A percentile compares a stretch with the other conserved stretches of the same genome.
phyloP scores from a whole-genome alignment of 2,113 vertebrate genomes.

The Oncorhynchus tshawytscha region DNA sequence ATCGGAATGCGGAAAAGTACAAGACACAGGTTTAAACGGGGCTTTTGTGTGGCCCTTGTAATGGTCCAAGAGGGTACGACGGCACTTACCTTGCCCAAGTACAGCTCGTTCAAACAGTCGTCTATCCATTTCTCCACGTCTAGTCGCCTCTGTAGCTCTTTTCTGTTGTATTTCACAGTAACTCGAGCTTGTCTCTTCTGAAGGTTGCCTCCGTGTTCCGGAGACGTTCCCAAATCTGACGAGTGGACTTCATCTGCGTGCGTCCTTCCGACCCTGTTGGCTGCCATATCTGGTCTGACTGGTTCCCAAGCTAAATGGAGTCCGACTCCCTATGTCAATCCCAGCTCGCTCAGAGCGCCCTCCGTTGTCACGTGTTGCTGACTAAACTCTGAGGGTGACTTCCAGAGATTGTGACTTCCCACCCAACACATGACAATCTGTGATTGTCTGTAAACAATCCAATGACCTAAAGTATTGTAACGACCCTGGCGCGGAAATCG shows the following conservation, averaged over 20 bases:
- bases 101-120: constrained; percentile 78
- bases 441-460: no score
- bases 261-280: constrained; percentile 60
- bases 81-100: constrained; percentile 77
- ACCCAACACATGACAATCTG: no score
- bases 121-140: constrained; percentile 92
- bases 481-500: no score
- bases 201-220: constrained; percentile 52
- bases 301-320: neutral
- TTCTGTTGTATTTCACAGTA: constrained; percentile 88
- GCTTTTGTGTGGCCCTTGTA: neutral
- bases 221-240: constrained; percentile 41
- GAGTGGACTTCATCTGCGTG: constrained; percentile 54
- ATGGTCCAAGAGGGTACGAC: neutral
- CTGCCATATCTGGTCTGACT: constrained; percentile 73
- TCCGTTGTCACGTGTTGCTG: no score
- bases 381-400: no score
- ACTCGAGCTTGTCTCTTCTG: constrained; percentile 84
- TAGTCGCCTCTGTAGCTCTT: constrained; percentile 85
- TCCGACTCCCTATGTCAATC: no score
- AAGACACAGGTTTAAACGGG: no score
- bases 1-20: neutral
- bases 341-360: no score
- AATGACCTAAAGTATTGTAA: no score
- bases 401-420: no score